Base-by-base conservation (phyloP, 2,797 vertebrate genomes). In the Sebastes elongatus region DNA sequence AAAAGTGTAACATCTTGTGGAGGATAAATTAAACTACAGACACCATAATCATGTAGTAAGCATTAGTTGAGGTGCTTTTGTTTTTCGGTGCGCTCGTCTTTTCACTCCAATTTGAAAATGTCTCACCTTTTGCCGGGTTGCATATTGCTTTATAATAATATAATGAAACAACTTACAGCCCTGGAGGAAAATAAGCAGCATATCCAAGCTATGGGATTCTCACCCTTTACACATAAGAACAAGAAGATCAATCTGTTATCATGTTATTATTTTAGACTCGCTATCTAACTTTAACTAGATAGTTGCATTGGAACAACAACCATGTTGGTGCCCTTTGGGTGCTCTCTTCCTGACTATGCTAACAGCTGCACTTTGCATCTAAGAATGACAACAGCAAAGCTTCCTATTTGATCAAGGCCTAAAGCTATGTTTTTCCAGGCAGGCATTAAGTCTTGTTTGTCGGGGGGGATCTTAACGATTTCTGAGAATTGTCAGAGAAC, bases 401-500 rank as follows among this genome's bases (percentile, higher is more conserved):
- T 63, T 74, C 57, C 33, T 60, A 25, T 81, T 49, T 63, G 71
- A 85, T 82, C 59, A 82, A 56, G 62, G 78, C 78, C 68, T 52
- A 9, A 55, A 86, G 52, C 68, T 55, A 64, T 72, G 33, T 66
- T 84, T 81, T 75, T 72, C 11, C 33, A 61, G 18, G 32, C 11
- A 71, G 16, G n/a, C 53, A 71, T 78, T 71, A 62, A 59, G 78
- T 78, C 61, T 78, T 77, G 70, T 83, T 85, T 71, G 63, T 72
- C 76, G 30, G 38, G 32, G 60, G 18, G 69, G 74, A 81, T 84
- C 60, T 76, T 56, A 88, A 56, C 35, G 30, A 55, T 86, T 70
- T 90, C 69, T 76, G 74, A 81, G 74, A 86, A 87, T 27, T 77
- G 33, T 71, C 77, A 82, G 72, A 78, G 81, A 86, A 71, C 64